Evolutionary conservation across 1,140 invertebrate species (phyloP).

Genomic region (Branchinecta lynchi): DNA sequence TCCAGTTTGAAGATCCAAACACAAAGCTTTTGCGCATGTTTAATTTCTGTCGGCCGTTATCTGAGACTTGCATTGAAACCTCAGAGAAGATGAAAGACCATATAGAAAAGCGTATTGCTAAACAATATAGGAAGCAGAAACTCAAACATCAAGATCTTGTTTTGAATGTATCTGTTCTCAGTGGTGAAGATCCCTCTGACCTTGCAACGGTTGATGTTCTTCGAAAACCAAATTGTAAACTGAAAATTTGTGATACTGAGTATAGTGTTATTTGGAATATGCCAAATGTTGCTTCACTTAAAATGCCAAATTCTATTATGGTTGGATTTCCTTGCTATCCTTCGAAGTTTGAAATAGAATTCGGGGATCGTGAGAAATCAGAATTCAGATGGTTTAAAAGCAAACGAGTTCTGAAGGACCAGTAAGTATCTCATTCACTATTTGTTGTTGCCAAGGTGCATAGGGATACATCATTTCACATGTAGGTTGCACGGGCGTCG

Average conservation of each 20-base stretch:
- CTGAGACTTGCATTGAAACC: not conserved
- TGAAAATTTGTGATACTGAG: not conserved
- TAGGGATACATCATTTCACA: too few relatives aligned
- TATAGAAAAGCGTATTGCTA: not conserved
- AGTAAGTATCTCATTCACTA: too few relatives aligned
- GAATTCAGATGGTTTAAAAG: constrained; percentile 2
- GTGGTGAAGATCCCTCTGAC: not conserved
- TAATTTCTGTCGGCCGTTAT: not conserved
- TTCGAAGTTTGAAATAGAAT: not conserved
- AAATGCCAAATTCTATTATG: not conserved
- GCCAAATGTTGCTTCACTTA: not conserved
- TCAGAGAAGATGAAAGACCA: not conserved
- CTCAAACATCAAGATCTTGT: not conserved
- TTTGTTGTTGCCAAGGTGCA: too few relatives aligned
- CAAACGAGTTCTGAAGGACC: not conserved
- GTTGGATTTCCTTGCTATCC: constrained; percentile 1
- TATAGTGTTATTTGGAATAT: not conserved
- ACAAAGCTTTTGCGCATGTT: not conserved
- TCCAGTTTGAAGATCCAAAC: constrained; percentile 7
- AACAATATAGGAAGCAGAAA: not conserved
- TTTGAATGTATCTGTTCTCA: not conserved
- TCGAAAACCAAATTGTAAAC: not conserved
- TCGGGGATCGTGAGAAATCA: not conserved
- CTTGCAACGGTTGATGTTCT: not conserved
- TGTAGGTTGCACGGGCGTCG: too few relatives aligned